Evolutionary conservation across 2,797 vertebrate genomes (phyloP), one percentile per base, ranked within the genome.

Genomic region (Gadopsis marmoratus): DNA sequence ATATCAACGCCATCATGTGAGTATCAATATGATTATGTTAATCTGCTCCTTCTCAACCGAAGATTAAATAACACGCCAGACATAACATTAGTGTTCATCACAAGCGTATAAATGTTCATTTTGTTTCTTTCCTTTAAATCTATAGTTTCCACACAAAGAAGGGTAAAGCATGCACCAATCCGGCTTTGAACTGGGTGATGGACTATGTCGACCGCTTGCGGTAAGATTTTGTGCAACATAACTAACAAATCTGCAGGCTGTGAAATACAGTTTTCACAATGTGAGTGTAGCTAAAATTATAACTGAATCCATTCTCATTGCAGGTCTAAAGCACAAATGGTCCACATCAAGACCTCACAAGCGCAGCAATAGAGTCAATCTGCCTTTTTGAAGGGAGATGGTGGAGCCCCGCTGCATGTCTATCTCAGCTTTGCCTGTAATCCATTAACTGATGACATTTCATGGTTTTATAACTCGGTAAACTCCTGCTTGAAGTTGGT

Each of bases 1-100:
- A 29, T 0, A 88, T 94, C n/a, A 58, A 75, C 7, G 92, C 93
- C 65, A 94, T 95, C 69, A 94, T 95, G 94, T 94, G 26, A 94
- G 93, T 83, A 58, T 75, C 11, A 54, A 2, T 33, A 0, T 16
- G 35, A 66, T 19, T 0, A 65, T 31, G 2, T 63, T 35, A 0
- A 31, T 53, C 13, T 33, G 23, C 21, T 51, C 10, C 9, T 31
- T 12, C n/a, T 65, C 21, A 33, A 21, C 1, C 9, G 31, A 3
- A 23, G 2, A 56, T 29, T 8, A 4, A 17, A 74, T 35, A 31
- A 17, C 16, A 35, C 0, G 41, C 12, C 0, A 31, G 0, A 54
- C 2, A 51, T 61, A 4, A 35, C 31, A n/a, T 14, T 13, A 29
- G 6, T 55, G 6, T 54, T 68, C 7, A 68, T 71, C 6, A 31